These are phyloP conservation scores for Donacobius atricapilla DNA, from an alignment of 2,113 vertebrate species.

Conservation along the genomic window DNA sequence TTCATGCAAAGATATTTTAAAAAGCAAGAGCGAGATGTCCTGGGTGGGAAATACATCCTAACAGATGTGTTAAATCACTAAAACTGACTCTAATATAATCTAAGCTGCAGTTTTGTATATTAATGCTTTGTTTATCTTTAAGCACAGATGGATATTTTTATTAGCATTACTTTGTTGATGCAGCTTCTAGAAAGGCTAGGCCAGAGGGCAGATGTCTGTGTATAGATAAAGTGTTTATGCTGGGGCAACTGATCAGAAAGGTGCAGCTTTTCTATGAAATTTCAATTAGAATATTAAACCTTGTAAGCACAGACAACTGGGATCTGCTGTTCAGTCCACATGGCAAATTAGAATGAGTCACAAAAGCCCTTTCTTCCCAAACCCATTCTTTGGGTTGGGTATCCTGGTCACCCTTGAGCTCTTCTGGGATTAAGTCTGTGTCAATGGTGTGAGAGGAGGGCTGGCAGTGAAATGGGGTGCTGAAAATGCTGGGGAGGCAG, in stretches of 20 bases:
- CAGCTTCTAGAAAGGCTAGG: conserved; percentile 75
- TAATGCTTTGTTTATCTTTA: conserved; percentile 82
- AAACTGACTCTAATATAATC: conserved; percentile 70
- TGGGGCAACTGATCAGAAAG: conserved; percentile 41
- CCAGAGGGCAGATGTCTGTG: conserved; percentile 73
- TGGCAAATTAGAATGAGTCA: conserved; percentile 28
- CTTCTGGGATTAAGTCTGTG: neutral
- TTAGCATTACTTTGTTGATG: conserved; percentile 79
- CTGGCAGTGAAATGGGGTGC: neutral
- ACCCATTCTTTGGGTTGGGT: neutral
- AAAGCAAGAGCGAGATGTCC: conserved; percentile 12
- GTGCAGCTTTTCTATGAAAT: conserved; percentile 50
- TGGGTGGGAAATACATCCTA: conserved; percentile 45
- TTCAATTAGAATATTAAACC: conserved; percentile 65
- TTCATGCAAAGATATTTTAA: conserved; percentile 15
- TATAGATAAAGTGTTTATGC: conserved; percentile 57
- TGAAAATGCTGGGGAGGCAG: neutral
- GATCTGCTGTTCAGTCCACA: neutral
- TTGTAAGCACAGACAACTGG: conserved; percentile 15
- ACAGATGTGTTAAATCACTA: conserved; percentile 77
- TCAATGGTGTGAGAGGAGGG: neutral
- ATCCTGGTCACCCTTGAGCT: neutral
- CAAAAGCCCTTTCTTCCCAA: neutral
- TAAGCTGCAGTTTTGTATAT: conserved; percentile 74
- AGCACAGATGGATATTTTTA: conserved; percentile 84